phyloP scores from a whole-genome alignment of 2,113 vertebrate species.

The Apteryx owenii region DNA sequence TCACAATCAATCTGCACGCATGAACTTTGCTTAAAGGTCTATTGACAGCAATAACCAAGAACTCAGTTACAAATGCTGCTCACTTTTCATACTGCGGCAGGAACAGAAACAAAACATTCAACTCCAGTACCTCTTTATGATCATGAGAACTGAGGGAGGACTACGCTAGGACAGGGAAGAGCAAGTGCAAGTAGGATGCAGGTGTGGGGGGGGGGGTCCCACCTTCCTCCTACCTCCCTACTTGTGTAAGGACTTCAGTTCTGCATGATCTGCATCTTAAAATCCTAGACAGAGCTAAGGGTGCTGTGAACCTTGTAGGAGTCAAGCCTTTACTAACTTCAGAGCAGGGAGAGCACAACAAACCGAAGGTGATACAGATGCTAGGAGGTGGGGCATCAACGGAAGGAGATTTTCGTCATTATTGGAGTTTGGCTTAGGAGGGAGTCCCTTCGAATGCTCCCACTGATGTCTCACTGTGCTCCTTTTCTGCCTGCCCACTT shows the following conservation, averaged over 20 bases:
- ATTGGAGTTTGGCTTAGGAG: neutral
- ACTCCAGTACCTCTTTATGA: neutral
- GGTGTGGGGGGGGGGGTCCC: too few species aligned
- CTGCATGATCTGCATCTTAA: neutral
- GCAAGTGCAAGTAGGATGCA: neutral
- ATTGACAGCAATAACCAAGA: neutral
- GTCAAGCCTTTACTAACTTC: neutral
- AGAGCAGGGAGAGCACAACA: neutral
- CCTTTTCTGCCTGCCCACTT: neutral
- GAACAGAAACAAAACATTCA: neutral
- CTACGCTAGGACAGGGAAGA: neutral
- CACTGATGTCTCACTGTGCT: neutral
- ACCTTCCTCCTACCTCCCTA: neutral
- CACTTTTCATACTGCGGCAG: neutral
- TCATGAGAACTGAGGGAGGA: neutral
- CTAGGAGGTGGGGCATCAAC: neutral
- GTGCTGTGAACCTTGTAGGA: neutral
- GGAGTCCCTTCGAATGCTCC: neutral
- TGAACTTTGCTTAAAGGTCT: neutral
- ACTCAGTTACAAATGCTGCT: neutral
- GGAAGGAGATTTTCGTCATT: neutral
- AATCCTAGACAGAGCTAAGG: neutral
- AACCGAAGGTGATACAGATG: fast-evolving
- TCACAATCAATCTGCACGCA: neutral
- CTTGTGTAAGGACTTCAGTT: neutral